Conservation (phyloP, 92 coral and sea anemone genomes). For the Palythoa caribaeorum region DNA sequence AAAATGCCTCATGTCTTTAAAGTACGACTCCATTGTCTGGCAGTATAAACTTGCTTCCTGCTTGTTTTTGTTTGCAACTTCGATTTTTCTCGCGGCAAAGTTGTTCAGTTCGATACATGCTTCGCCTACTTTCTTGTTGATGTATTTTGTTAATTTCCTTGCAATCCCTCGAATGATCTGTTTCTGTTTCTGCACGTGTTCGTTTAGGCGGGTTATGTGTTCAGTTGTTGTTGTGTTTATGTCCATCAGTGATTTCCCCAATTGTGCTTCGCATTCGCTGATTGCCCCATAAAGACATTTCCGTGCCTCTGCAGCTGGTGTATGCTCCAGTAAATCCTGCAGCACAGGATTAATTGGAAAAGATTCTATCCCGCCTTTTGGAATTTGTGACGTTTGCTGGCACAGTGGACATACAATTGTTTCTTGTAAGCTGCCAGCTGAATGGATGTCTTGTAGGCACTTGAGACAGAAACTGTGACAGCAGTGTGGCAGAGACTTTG, state of each 20-base stretch:
- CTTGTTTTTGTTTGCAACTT: neutral
- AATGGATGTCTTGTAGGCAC: neutral
- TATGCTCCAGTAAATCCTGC: constrained; percentile 24
- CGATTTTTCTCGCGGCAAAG: neutral
- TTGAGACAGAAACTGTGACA: constrained; percentile 20
- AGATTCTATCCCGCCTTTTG: constrained; percentile 6
- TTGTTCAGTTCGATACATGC: neutral
- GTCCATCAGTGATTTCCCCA: neutral
- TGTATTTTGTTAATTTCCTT: neutral
- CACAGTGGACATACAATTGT: constrained; percentile 3
- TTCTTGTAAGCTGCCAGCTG: neutral
- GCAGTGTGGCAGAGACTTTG: neutral
- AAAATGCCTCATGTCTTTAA: constrained; percentile 4
- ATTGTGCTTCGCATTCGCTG: neutral
- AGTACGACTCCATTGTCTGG: neutral
- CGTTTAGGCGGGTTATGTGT: neutral
- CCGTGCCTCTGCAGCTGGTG: neutral
- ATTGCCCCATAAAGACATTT: neutral
- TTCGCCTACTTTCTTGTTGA: constrained; percentile 1
- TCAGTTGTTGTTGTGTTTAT: neutral
- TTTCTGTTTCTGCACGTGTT: neutral
- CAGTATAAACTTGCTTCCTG: neutral
- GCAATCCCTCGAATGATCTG: neutral
- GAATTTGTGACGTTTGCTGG: constrained; percentile 7
- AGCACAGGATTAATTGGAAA: constrained; percentile 12